Evolutionary conservation across 2,888 invertebrate genomes (phyloP), one percentile per base, ranked within the genome.

Genomic region (Buathra laborator): DNA sequence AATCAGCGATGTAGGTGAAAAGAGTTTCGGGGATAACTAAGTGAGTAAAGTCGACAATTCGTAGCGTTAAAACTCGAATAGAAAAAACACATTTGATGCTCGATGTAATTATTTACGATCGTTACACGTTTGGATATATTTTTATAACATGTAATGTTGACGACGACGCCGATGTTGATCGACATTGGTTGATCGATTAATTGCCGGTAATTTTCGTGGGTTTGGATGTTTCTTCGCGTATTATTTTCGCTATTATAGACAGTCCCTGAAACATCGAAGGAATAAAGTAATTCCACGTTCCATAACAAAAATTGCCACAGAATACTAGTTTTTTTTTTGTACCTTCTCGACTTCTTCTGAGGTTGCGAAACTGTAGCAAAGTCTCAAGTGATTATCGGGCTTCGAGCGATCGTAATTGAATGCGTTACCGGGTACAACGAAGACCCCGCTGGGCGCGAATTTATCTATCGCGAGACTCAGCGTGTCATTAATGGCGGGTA

Each of bases 391-490:
- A 37, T 95, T 95, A 88, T 96, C 96, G 9, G 96, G 95, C 82
- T 94, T 94, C 71, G 93, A 93, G 0, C 94, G 93, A 91, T 97
- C 95, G 51, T 95, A 94, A 90, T 95, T 95, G 91, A 97, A 97
- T 0, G 96, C 96, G 85, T 96, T 96, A 0, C 97, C 97, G 0
- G 97, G 97, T 0, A 96, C 94, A 86, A 97, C 93, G 90, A 96
- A 95, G 24, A 97, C 94, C 6, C 96, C 95, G 70, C 96, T 95
- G 72, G 95, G 94, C 59, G 96, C 92, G 0, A 97, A 97, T 72
- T 96, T 95, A 16, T 95, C 94, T 92, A 95, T 95, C 16, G 97
- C 95, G 95, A 97, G 95, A 75, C 96, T 95, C 89, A 95, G 95
- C 3, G 96, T 96, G 91, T 97, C 96, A 1, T 95, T 94, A 0